Evolutionary conservation across 2,888 invertebrate species (phyloP).

Genomic region (Cheilosia grossa): DNA sequence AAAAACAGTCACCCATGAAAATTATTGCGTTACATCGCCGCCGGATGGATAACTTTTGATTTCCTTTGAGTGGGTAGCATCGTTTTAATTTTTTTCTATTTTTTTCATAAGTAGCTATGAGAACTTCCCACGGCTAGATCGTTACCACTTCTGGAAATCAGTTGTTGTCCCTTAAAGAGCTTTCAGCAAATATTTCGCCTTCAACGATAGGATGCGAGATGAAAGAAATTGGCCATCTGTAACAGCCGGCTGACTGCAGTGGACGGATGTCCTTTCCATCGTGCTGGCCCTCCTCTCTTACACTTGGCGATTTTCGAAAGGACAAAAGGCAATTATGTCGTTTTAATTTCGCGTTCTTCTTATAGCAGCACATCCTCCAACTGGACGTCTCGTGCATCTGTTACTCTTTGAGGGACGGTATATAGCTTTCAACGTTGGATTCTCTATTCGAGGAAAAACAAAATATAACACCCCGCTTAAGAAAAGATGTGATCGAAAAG

Average conservation of each 20-base stretch:
- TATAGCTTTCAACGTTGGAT: slow-evolving; percentile 15
- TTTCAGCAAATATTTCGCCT: slow-evolving; percentile 42
- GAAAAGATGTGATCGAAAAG: slow-evolving; percentile 19
- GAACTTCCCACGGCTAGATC: slow-evolving; percentile 43
- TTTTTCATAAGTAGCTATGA: slow-evolving; percentile 57
- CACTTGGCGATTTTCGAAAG: slow-evolving; percentile 49
- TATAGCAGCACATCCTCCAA: slow-evolving; percentile 23
- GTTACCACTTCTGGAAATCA: slow-evolving; percentile 32
- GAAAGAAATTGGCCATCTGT: slow-evolving; percentile 68
- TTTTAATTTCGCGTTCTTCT: slow-evolving; percentile 70
- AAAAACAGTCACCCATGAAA: slow-evolving; percentile 49
- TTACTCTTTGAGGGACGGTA: slow-evolving; percentile 23
- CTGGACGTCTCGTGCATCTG: slow-evolving; percentile 43
- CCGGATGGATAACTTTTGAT: slow-evolving; percentile 69
- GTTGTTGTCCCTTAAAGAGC: slow-evolving; percentile 38
- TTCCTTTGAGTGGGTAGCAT: slow-evolving; percentile 58
- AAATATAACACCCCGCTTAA: background rate
- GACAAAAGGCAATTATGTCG: slow-evolving; percentile 73
- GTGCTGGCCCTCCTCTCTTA: slow-evolving; percentile 1
- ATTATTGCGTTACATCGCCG: slow-evolving; percentile 66
- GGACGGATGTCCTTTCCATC: slow-evolving; percentile 58
- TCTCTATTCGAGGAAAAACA: slow-evolving; percentile 10
- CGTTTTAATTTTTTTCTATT: slow-evolving; percentile 32
- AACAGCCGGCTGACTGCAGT: slow-evolving; percentile 64
- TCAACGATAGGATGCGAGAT: slow-evolving; percentile 1